Base-by-base conservation (phyloP, 2,797 vertebrate species). In the Mionectes olivaceus region DNA sequence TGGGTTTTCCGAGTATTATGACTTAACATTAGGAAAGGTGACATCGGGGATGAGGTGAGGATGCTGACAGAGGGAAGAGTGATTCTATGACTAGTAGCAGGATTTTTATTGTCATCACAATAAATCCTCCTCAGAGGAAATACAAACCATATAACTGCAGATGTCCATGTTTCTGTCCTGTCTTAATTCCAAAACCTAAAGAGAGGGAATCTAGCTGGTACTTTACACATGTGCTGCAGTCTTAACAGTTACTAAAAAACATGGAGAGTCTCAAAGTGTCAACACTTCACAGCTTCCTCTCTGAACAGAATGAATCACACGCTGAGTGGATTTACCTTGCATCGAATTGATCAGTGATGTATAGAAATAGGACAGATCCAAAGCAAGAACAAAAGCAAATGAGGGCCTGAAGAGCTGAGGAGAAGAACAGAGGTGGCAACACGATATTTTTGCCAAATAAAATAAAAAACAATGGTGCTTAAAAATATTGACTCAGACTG, bases 331-430 rank as follows among this genome's bases (percentile, higher is more conserved):
- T 79, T 65, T 55, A 69, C n/a, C 41, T 93, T 60, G 6, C 50
- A 64, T 21, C 25, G 55, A 65, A 43, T 35, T 35, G 21, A 39
- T 46, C 0, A 0, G 49, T 28, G 71, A 30, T 19, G 14, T 7
- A 27, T 22, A 57, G 39, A 68, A 43, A 47, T 0, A n/a, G 12
- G n/a, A 49, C 13, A 65, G 5, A 49, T 10, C 16, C 83, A 64
- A 71, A 87, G 10, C 43, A 74, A 61, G n/a, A 85, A 30, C 4
- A 21, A 49, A 80, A 67, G 5, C 0, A 1, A 83, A 7, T 1
- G 1, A 81, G 25, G 25, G 13, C 10, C 14, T 44, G 49, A 41
- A 87, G 39, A 41, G 27, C 11, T n/a, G 55, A 81, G 57, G 18
- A 76, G 68, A 50, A 74, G 43, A 56, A 49, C 4, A 24, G 28